Evolutionary conservation across 1,140 invertebrate species (phyloP), one percentile per base, ranked within the genome.

Genomic region (Brachionus rotundiformis): DNA sequence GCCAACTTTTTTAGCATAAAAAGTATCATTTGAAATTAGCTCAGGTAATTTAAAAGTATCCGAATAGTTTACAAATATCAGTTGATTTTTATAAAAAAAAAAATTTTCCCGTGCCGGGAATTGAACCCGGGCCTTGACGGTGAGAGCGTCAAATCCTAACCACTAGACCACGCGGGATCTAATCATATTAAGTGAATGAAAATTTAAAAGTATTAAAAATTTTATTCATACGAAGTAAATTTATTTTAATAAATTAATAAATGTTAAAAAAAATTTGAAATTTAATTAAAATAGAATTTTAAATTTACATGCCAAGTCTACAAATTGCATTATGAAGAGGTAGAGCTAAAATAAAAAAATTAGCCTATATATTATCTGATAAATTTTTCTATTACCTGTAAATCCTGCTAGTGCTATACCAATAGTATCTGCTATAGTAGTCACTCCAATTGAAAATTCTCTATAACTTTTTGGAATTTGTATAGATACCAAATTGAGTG

Each of bases 241-340:
- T n/a, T n/a, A n/a, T n/a, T 36, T 5, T 5, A 36, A 36, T 39
- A 39, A 39, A 39, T 39, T 2, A 39, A 39, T 54, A 54, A 54
- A 54, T 54, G 10, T 54, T 19, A 54, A 49, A 54, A 54, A 19
- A 4, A 7, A 19, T 19, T 54, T 19, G 47, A 54, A 54, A 54
- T 54, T 54, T 54, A 59, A 29, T 63, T 33, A 36, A 19, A 10
- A 10, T 16, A 39, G 10, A 68, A 68, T 33, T 33, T 11, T 41
- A 41, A 3, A 68, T 31, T 68, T 68, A 68, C 63, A 68, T 68
- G 13, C 63, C 63, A 10, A 27, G 27, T 61, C 36, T 49, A 86
- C 93, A 94, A 59, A 94, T 91, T 29, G 88, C 88, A 85, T 93
- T 92, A 86, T 94, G 93, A 1, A 91, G 90, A 3, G 92, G 92